Base-by-base conservation (phyloP, 2,797 vertebrate genomes). In the Pipistrellus pipistrellus region DNA sequence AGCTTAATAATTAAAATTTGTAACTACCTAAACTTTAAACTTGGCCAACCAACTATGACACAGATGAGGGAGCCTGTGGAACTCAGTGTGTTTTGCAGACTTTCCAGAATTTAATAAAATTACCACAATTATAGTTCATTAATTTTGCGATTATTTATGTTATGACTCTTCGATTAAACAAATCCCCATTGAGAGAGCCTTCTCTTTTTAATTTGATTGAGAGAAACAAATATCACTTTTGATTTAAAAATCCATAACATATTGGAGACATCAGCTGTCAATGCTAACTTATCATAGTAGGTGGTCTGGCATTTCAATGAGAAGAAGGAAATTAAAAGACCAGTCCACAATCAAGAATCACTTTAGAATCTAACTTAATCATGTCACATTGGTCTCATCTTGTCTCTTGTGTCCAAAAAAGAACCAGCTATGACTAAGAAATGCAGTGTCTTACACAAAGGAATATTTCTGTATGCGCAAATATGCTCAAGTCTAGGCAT, bases 151-250 rank as follows among this genome's bases (percentile, higher is more conserved):
- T 53, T 68, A 27, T 35, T 46, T 66, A 59, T 27, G 25, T 57
- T 38, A 44, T 13, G 23, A 80, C 23, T 32, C 69, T 20, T 78
- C 23, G 8, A 53, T 66, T 25, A 72, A 46, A 59, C 48, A 41
- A n/a, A 57, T 64, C 53, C n/a, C 32, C 32, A 13, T 2, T 12
- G 64, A 66, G n/a, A 69, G 14, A 59, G 8, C 30, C 32, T 72
- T 80, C 76, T n/a, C 30, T 64, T 88, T 38, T 57, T 78, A 82
- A 73, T 84, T 86, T 84, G 87, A 91, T 84, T 23, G 20, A 55
- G 17, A 73, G 27, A 72, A n/a, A 0, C 13, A 75, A 89, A 38
- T 32, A 76, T 55, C 55, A 75, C 21, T 59, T 69, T 41, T 72
- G 30, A 94, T 85, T 53, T 90, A 41, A 93, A 88, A 83, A 83